Conservation (phyloP, 2,888 invertebrate genomes). For the Zele albiditarsus region DNA sequence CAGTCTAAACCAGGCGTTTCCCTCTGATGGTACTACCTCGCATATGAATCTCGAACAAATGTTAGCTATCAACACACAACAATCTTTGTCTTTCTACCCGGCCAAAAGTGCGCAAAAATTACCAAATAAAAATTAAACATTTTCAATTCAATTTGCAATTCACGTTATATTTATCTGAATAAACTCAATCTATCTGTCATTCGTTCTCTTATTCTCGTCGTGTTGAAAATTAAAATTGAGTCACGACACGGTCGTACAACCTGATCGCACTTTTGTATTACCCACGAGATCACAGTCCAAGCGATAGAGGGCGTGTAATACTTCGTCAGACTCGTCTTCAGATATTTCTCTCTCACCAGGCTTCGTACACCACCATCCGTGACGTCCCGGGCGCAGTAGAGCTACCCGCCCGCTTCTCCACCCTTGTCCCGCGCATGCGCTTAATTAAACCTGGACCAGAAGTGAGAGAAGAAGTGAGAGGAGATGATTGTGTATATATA, state of each 20-base stretch:
- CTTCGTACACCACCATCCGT: conserved; percentile 62
- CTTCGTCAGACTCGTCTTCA: conserved; percentile 38
- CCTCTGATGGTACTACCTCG: background rate
- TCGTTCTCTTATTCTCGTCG: background rate
- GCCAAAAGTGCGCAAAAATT: background rate
- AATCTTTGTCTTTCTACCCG: background rate
- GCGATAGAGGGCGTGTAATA: conserved; percentile 31
- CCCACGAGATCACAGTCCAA: conserved; percentile 23
- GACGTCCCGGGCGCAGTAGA: conserved; percentile 71
- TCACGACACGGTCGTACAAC: background rate
- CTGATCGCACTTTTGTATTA: conserved; percentile 5
- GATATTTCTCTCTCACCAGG: conserved; percentile 45
- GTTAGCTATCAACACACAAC: background rate
- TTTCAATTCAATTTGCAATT: no score
- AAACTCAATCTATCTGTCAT: background rate
- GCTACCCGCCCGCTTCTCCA: conserved; percentile 69
- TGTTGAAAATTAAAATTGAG: background rate
- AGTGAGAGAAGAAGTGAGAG: background rate
- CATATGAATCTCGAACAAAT: background rate
- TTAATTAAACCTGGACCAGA: conserved; percentile 15
- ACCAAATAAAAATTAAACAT: no score
- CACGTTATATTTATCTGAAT: no score
- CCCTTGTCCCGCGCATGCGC: conserved; percentile 67
- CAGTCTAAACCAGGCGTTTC: conserved; percentile 38
- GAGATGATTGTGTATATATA: background rate